phyloP scores from a whole-genome alignment of 2,888 invertebrate species.

The Dusona sp. region DNA sequence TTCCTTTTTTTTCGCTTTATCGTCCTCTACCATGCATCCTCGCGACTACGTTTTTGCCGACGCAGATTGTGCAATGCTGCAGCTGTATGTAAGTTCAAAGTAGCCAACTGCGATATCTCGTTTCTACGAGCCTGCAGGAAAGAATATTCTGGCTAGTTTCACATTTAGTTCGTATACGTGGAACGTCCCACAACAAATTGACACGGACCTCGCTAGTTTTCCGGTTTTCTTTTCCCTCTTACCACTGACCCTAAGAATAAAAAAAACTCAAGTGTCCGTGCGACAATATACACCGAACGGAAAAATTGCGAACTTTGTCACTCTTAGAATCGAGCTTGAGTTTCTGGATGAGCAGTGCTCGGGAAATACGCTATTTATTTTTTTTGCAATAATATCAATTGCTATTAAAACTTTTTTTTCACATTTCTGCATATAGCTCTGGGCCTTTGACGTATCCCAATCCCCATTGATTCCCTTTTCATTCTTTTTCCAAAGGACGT shows the following conservation, averaged over 20 bases:
- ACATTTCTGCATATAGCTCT: too few relatives aligned
- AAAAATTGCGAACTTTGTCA: not conserved
- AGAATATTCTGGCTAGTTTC: not conserved
- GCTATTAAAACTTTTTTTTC: too few relatives aligned
- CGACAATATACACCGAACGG: not conserved
- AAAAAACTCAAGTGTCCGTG: not conserved
- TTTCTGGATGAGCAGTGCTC: not conserved
- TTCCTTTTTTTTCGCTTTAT: constrained; percentile 17
- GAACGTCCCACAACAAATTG: not conserved
- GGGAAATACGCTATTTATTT: not conserved
- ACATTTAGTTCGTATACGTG: not conserved
- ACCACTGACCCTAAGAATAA: not conserved
- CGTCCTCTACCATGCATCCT: not conserved
- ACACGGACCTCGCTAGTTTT: not conserved
- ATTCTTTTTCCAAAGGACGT: too few relatives aligned
- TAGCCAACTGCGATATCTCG: constrained; percentile 28
- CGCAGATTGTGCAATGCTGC: constrained; percentile 20
- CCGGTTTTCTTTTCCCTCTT: not conserved
- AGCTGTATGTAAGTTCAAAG: not conserved
- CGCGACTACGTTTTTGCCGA: constrained; percentile 19
- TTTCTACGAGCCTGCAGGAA: constrained; percentile 19
- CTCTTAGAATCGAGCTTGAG: not conserved
- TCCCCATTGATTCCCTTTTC: too few relatives aligned
- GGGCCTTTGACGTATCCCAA: too few relatives aligned
- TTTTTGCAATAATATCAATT: too few relatives aligned